Base-by-base conservation (phyloP, 2,797 vertebrate species). In the Parauchenoglanis punctatus region DNA sequence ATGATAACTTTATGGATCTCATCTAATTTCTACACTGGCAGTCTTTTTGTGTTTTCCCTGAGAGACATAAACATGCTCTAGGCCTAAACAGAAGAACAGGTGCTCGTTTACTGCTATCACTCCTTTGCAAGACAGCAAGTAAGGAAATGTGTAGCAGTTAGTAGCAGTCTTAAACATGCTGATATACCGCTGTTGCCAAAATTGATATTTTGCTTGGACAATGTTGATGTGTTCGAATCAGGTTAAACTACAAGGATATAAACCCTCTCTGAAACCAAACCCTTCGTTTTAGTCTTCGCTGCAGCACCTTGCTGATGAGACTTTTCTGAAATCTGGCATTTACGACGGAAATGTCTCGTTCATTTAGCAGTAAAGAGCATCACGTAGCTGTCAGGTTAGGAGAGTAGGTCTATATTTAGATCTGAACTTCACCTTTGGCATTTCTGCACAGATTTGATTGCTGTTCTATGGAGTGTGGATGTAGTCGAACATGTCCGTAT, bases 261-360 rank as follows among this genome's bases (percentile, higher is more conserved):
- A 77, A 84, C n/a, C 25, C 49, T 58, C 44, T 72, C n/a, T 18
- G 35, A 72, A 70, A 67, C 13, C 73, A 56, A 83, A 77, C 65
- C 68, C 44, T 63, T 80, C n/a, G 13, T 77, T 58, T 65, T 8
- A 52, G 58, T 63, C 68, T 75, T 15, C 17, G 46, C 13, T 31
- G 68, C 84, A 40, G 59, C 54, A 59, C 67, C 59, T 25, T 35
- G 23, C 18, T 72, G 76, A 81, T 83, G 84, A 77, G 87, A 49
- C 61, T 70, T 31, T 77, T 70, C 25, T 10, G 40, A 83, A 82
- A 81, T 75, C 35, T 92, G 85, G 90, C 90, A 87, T 92, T 92
- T 92, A 73, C 92, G 90, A 88, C 23, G 12, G 80, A 89, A 90
- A 89, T 86, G 85, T 85, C 88, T 89, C 28, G 68, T 87, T 90